These are phyloP conservation scores for Dermatemys mawii DNA, from an alignment of 2,113 vertebrate species.

Conservation along the genomic window DNA sequence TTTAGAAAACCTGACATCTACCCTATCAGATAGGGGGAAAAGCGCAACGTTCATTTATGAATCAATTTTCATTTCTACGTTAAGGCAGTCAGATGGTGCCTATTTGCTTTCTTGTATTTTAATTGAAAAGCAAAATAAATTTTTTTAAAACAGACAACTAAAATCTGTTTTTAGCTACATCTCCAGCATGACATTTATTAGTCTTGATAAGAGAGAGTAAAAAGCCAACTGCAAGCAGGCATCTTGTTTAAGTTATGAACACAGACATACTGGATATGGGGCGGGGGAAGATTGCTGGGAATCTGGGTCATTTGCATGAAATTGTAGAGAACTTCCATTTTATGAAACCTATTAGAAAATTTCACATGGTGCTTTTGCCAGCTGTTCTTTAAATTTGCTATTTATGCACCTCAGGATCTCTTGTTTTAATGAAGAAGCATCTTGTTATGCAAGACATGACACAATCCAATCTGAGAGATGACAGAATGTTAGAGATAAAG, in stretches of 20 bases:
- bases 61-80: not conserved
- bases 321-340: not conserved
- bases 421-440: not conserved
- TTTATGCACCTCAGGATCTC: not conserved
- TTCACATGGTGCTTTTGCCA: not conserved
- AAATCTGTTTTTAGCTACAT: not conserved
- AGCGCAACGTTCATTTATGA: not conserved
- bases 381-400: not conserved
- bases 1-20: constrained; percentile 5
- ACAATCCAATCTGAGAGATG: not conserved
- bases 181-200: not conserved
- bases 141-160: not conserved
- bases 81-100: not conserved
- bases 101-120: not conserved
- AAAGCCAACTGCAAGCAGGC: not conserved
- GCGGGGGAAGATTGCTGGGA: not conserved
- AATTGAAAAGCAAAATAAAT: not conserved
- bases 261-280: not conserved
- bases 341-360: not conserved
- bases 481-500: not conserved
- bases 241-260: not conserved
- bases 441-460: accelerated
- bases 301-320: not conserved
- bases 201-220: not conserved
- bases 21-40: not conserved